Percentiles rank a stretch among this genome's conserved stretches.
phyloP scores from a whole-genome alignment of 2,888 invertebrate genomes.

The Parasteatoda lunata region DNA sequence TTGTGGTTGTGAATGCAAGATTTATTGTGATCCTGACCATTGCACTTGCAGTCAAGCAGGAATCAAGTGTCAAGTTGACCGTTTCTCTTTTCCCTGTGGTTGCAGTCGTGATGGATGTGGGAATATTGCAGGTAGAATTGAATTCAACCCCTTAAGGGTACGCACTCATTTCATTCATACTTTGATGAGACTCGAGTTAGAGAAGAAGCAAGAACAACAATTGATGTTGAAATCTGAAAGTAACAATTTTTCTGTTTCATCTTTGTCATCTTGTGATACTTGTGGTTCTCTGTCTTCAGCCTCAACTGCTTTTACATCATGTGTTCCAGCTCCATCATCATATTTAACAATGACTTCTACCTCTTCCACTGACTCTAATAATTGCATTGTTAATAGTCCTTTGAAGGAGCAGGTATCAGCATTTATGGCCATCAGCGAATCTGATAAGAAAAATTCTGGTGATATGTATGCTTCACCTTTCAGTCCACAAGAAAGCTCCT shows the following conservation, averaged over 20 bases:
- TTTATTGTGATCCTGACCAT: constrained; percentile 94
- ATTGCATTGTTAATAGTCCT: constrained; percentile 56
- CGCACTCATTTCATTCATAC: constrained; percentile 98
- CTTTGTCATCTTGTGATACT: constrained; percentile 62
- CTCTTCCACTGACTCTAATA: constrained; percentile 47
- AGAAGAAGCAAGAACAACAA: constrained; percentile 81
- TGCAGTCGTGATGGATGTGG: constrained; percentile 95
- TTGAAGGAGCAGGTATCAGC: constrained; percentile 63
- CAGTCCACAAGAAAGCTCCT: constrained; percentile 74
- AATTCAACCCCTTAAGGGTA: constrained; percentile 96
- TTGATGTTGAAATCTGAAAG: constrained; percentile 25
- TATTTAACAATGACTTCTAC: constrained; percentile 51
- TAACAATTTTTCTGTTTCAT: constrained; percentile 59
- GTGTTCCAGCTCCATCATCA: constrained; percentile 63
- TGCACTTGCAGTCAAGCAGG: constrained; percentile 96
- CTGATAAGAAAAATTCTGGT: constrained; percentile 71
- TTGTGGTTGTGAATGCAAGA: constrained; percentile 94
- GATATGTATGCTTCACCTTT: constrained; percentile 71
- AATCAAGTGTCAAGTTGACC: constrained; percentile 97
- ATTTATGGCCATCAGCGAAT: constrained; percentile 65
- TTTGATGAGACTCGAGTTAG: constrained; percentile 90
- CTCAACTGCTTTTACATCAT: constrained; percentile 50
- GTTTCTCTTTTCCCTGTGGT: constrained; percentile 96
- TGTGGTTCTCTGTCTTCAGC: constrained; percentile 55
- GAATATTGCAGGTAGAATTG: constrained; percentile 93